Evolutionary conservation across 1,140 invertebrate genomes (phyloP).

Genomic region (Coenobita brevimanus): DNA sequence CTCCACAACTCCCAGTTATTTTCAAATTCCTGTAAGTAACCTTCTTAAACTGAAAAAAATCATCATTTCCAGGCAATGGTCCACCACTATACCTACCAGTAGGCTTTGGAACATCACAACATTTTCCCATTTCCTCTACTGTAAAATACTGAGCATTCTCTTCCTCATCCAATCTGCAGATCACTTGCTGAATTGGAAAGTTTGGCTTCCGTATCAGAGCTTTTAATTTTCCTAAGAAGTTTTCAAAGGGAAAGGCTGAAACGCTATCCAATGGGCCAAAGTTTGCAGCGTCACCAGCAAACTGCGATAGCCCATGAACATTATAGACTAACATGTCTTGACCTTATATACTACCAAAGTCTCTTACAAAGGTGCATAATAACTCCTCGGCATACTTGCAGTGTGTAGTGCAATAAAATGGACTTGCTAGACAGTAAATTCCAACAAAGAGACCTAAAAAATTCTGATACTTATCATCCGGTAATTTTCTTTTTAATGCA

Average conservation of each 20-base stretch:
- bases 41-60: too few relatives aligned
- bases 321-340: conserved; percentile 6
- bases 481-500: conserved; percentile 1
- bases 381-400: conserved; percentile 7
- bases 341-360: conserved; percentile 4
- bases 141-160: too few relatives aligned
- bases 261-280: conserved; percentile 10
- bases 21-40: too few relatives aligned
- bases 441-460: conserved; percentile 2
- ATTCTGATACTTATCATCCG: conserved; percentile 1
- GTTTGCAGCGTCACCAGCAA: conserved; percentile 4
- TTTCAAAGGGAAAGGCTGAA: too few relatives aligned
- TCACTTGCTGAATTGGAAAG: neutral
- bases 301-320: conserved; percentile 8
- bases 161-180: neutral
- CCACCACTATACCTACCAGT: too few relatives aligned
- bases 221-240: neutral
- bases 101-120: too few relatives aligned
- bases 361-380: conserved; percentile 17
- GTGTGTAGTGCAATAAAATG: conserved; percentile 2
- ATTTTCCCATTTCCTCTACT: too few relatives aligned
- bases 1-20: too few relatives aligned
- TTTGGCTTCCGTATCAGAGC: neutral
- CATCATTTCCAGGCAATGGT: too few relatives aligned
- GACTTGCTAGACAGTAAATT: too few relatives aligned